Evolutionary conservation across 30 jellyfish, hydroid and myxozoan species (phyloP).

Genomic region (Hydra vulgaris): DNA sequence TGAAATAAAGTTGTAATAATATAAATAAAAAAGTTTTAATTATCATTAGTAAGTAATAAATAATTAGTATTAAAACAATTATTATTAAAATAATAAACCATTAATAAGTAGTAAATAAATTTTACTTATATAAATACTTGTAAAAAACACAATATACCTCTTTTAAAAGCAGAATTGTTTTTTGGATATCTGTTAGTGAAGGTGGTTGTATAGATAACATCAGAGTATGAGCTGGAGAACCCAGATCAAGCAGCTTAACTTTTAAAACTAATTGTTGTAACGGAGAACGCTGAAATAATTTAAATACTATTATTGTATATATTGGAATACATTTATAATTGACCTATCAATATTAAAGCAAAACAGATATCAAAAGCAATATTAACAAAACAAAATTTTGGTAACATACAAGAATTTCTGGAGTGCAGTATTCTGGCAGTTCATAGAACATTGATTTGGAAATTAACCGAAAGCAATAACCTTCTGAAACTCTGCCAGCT

Average conservation of each 20-base stretch:
- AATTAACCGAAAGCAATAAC: slow-evolving; percentile 83
- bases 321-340: too few relatives aligned
- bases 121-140: too few relatives aligned
- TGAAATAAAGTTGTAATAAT: too few relatives aligned
- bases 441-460: slow-evolving; percentile 30
- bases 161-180: slow-evolving; percentile 71
- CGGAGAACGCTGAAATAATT: slow-evolving; percentile 76
- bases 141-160: too few relatives aligned
- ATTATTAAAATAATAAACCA: too few relatives aligned
- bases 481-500: slow-evolving; percentile 98
- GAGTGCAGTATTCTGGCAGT: slow-evolving; percentile 51
- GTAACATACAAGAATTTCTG: slow-evolving; percentile 79
- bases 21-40: too few relatives aligned
- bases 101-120: too few relatives aligned
- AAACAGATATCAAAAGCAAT: not conserved
- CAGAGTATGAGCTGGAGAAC: slow-evolving; percentile 71
- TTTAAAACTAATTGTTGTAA: slow-evolving; percentile 75
- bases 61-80: too few relatives aligned
- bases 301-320: not conserved
- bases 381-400: not conserved
- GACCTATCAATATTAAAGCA: not conserved
- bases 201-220: slow-evolving; percentile 92
- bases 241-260: slow-evolving; percentile 78
- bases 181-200: slow-evolving; percentile 44
- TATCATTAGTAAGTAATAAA: too few relatives aligned